Base-by-base conservation (phyloP, 2,797 vertebrate genomes). In the Cossypha polioptera region DNA sequence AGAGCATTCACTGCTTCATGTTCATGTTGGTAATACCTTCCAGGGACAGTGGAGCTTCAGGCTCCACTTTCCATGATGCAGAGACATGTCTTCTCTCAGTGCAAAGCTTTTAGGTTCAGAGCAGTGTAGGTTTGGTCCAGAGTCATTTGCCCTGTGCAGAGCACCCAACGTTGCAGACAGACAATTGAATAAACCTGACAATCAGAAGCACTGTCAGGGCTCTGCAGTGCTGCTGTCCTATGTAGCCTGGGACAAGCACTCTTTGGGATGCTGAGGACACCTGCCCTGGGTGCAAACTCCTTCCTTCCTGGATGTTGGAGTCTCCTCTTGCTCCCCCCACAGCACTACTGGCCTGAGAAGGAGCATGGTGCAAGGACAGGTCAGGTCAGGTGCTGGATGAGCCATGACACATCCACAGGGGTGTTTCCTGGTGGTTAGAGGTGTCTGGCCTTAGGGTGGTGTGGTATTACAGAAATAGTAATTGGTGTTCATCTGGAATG, bases 371-470 rank as follows among this genome's bases (percentile, higher is more conserved):
- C 58, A 51, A 36, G 80, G 77, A 45, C n/a, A 14, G 68, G 47
- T 19, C 66, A 65, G 63, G 58, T 43, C n/a, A 68, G 73, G 43
- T 79, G 73, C 42, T 35, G 51, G 38, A 26, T 79, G 91, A 76
- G 71, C 57, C 18, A 1, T 35, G 82, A 25, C 36, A 53, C 33
- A 19, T n/a, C 24, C 21, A 13, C 0, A 5, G 22, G 16, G 12
- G 35, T 74, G 29, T 81, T 92, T 88, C 73, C 84, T 93, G 91
- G 58, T 91, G 68, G 51, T 69, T 69, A 28, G 86, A 59, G 74
- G 69, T 86, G 76, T 72, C 21, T 81, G 65, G 74, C 84, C 84
- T 76, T 42, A 38, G 59, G 78, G 40, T 71, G 67, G 31, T 85
- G 67, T 73, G 74, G 31, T 54, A 13, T 13, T 88, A 59, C 40